Base-by-base conservation (phyloP, 2,888 invertebrate genomes). In the Luffia ferchaultella region DNA sequence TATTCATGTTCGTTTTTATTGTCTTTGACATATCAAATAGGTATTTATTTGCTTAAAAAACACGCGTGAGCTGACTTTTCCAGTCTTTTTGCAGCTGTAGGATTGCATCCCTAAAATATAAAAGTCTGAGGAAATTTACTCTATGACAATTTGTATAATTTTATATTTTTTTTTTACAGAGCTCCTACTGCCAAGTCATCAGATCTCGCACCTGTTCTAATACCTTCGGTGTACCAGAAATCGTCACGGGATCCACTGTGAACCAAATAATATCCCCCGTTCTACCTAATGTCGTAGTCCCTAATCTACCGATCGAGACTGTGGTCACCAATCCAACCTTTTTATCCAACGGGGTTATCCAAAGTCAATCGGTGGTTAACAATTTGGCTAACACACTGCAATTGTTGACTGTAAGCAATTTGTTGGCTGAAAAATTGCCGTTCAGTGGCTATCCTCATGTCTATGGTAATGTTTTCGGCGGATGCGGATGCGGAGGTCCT, bases 311-410 rank as follows among this genome's bases (percentile, higher is more conserved):
- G 48, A 52, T 16, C 2, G 51, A 59, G 1, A 58, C 61, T 3
- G 42, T 46, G 2, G 44, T 54, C n/a, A 49, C 55, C 1, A 41
- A 55, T n/a, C 42, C 56, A 5, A 64, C 1, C 58, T 62, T 19
- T 16, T 5, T 30, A 20, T 18, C 30, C 40, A 16, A 20, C 30
- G 18, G 18, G 0, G 42, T 65, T 0, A 50, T 67, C 1, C 64
- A 62, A 1, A 53, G 62, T 3, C 60, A 64, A 40, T 63, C 68
- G 1, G 69, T 79, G 0, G 76, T 76, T 12, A 64, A 62, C 16
- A 68, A 61, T 15, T 53, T 80, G 0, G 78, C 75, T 42, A 79
- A 80, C 19, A 77, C 78, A 0, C 60, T 80, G 0, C 73, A 76
- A 1, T 59, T 79, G 2, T 62, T 80, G 16, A 78, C 79, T 1